Conservation (phyloP, 2,113 vertebrate species). For the Oplegnathus fasciatus region DNA sequence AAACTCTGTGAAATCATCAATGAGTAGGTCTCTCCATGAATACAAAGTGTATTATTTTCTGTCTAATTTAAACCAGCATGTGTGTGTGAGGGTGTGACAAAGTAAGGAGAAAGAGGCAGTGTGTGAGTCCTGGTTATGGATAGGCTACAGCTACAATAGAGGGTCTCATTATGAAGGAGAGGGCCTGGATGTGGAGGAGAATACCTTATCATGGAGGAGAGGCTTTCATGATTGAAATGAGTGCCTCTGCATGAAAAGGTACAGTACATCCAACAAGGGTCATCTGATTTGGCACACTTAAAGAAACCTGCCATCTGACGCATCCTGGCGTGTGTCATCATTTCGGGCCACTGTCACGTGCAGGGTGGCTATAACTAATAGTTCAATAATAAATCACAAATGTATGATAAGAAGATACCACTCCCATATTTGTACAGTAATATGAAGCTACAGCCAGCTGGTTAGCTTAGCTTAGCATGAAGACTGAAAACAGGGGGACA, state of each 20-base stretch:
- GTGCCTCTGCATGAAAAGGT: not conserved
- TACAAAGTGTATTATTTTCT: constrained; percentile 26
- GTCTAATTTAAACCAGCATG: not conserved
- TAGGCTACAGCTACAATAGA: not conserved
- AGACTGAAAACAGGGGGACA: too few relatives aligned
- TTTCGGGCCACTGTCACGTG: too few relatives aligned
- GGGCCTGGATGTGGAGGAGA: not conserved
- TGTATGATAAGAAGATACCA: not conserved
- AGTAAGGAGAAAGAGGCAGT: not conserved
- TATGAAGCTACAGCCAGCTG: not conserved
- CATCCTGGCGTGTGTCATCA: not conserved
- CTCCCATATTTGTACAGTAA: not conserved
- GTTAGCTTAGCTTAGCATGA: not conserved
- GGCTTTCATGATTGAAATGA: not conserved
- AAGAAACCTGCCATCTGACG: not conserved
- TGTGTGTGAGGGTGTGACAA: not conserved
- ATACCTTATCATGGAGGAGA: not conserved
- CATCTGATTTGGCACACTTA: not conserved
- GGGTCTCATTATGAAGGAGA: not conserved
- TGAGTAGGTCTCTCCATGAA: constrained; percentile 19
- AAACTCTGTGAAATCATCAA: not conserved
- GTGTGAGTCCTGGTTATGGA: not conserved
- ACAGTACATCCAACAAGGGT: not conserved
- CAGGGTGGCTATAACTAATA: not conserved
- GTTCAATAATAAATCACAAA: not conserved